A percentile compares a stretch with the other conserved stretches of the same genome.
Conservation (phyloP, 2,888 invertebrate genomes). For the Apodemia duryi region DNA sequence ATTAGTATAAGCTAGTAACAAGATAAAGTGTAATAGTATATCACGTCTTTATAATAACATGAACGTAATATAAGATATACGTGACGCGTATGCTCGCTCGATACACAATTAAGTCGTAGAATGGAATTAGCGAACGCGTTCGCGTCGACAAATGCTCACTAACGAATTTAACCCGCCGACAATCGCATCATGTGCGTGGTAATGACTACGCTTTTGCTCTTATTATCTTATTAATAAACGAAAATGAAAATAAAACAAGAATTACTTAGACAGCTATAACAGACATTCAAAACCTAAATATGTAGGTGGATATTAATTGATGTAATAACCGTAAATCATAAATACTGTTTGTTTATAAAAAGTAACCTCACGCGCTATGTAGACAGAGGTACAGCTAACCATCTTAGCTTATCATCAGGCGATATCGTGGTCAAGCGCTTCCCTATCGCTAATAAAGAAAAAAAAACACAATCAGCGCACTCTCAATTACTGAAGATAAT, state of each 20-base stretch:
- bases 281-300: too few species aligned
- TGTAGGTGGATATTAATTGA: too few species aligned
- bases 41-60: constrained; percentile 12
- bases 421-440: too few species aligned
- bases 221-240: not conserved
- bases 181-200: constrained; percentile 34
- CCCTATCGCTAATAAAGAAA: too few species aligned
- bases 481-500: too few species aligned
- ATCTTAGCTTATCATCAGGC: too few species aligned
- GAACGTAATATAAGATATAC: not conserved
- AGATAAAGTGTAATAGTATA: constrained; percentile 11
- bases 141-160: constrained; percentile 53
- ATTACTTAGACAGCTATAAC: too few species aligned
- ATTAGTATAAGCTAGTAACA: not conserved
- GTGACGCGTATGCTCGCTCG: constrained; percentile 7
- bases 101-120: constrained; percentile 41
- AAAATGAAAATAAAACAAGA: not conserved
- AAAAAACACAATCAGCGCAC: too few species aligned
- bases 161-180: constrained; percentile 50
- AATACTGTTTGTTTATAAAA: too few species aligned
- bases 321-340: too few species aligned
- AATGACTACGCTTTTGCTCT: constrained; percentile 17
- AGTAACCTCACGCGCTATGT: too few species aligned
- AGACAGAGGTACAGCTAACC: too few species aligned
- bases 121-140: constrained; percentile 43